Conservation (phyloP, 2,113 vertebrate species). For the Meriones unguiculatus region DNA sequence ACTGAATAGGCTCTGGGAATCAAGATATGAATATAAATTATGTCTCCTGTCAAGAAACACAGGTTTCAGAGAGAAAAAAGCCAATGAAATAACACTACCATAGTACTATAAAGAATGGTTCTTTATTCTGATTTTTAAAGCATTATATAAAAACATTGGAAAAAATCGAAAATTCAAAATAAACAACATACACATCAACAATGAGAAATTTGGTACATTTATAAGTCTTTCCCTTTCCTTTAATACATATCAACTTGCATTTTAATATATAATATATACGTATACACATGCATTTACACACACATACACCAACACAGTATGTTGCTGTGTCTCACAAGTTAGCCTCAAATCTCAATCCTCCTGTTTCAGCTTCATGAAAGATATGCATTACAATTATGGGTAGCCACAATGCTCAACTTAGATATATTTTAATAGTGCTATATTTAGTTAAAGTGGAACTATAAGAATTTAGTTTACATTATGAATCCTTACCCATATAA, state of each 20-base stretch:
- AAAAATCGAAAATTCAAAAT: constrained; percentile 35
- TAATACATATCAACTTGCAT: neutral
- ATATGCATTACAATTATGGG: neutral
- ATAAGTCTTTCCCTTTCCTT: neutral
- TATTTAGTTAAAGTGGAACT: neutral
- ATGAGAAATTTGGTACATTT: neutral
- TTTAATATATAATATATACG: neutral
- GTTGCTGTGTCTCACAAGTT: neutral
- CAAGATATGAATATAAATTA: neutral
- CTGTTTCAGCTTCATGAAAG: neutral
- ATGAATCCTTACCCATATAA: neutral
- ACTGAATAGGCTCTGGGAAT: neutral
- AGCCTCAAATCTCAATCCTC: neutral
- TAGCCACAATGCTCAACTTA: neutral
- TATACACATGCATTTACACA: neutral
- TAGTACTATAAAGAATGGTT: neutral
- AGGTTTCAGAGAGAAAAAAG: neutral
- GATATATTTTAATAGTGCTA: neutral
- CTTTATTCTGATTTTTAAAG: neutral
- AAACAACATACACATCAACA: neutral
- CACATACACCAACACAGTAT: neutral
- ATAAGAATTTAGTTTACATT: neutral
- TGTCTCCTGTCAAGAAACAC: neutral
- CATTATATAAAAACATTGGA: neutral
- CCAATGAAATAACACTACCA: neutral